Conservation (phyloP, 2,888 invertebrate genomes). For the Microctonus hyperodae region DNA sequence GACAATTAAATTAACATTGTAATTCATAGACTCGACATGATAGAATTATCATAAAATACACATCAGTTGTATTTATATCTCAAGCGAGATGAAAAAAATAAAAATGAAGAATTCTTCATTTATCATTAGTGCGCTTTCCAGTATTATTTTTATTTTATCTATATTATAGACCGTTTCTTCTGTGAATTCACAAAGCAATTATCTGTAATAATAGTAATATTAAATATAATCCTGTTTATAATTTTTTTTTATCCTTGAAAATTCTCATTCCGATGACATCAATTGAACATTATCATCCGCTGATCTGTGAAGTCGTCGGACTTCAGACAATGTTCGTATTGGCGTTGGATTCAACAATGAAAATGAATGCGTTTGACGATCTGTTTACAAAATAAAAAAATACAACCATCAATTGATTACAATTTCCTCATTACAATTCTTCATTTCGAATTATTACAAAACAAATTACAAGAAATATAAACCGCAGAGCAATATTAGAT, state of each 20-base stretch:
- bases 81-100: background rate
- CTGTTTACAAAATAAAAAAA: conserved; percentile 41
- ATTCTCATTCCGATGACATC: conserved; percentile 62
- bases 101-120: too few species aligned
- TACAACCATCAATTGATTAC: too few species aligned
- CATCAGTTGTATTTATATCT: background rate
- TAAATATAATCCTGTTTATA: too few species aligned
- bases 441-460: too few species aligned
- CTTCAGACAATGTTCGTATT: conserved; percentile 66
- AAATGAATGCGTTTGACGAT: conserved; percentile 65
- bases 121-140: background rate
- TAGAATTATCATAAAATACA: background rate
- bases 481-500: too few species aligned
- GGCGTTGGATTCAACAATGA: conserved; percentile 66
- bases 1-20: background rate
- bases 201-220: too few species aligned
- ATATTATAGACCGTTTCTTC: background rate
- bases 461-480: too few species aligned
- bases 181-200: too few species aligned
- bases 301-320: conserved; percentile 62
- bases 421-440: too few species aligned
- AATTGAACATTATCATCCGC: conserved; percentile 65
- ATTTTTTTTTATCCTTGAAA: conserved; percentile 4
- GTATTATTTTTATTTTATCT: conserved; percentile 27
- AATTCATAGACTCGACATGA: background rate